These are phyloP conservation scores for Lypha dubia DNA, from an alignment of 2,888 invertebrate genomes.

Conservation along the genomic window DNA sequence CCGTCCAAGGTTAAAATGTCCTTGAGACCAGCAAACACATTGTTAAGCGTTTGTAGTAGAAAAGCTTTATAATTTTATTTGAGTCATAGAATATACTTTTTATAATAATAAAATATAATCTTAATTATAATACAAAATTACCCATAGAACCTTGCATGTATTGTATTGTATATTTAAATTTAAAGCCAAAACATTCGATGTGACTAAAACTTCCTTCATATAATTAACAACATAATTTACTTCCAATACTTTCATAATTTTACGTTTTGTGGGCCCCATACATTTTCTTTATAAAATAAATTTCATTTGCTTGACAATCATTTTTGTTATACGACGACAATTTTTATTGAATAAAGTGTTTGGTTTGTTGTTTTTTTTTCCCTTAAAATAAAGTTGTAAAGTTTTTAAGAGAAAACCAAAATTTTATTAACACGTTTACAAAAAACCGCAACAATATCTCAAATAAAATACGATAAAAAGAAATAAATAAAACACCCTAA, in stretches of 20 bases:
- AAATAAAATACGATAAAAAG: not conserved
- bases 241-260: not conserved
- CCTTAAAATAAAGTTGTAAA: slow-evolving; percentile 30
- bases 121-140: no score
- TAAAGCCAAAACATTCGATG: no score
- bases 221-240: not conserved
- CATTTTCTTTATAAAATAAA: not conserved
- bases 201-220: not conserved
- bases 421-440: slow-evolving; percentile 61
- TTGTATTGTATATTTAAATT: no score
- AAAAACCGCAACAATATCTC: slow-evolving; percentile 36
- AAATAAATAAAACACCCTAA: slow-evolving; percentile 18
- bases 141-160: no score
- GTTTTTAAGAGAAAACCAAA: slow-evolving; percentile 53
- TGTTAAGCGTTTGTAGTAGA: no score
- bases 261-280: not conserved
- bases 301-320: not conserved
- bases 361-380: no score
- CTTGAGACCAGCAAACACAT: no score
- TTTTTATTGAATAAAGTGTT: not conserved
- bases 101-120: no score
- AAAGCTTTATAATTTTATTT: no score
- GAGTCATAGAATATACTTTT: no score
- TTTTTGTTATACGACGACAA: not conserved
- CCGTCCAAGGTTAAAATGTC: no score